These are phyloP conservation scores for Heliconius erato DNA, from an alignment of 2,888 invertebrate genomes.

Conservation along the genomic window DNA sequence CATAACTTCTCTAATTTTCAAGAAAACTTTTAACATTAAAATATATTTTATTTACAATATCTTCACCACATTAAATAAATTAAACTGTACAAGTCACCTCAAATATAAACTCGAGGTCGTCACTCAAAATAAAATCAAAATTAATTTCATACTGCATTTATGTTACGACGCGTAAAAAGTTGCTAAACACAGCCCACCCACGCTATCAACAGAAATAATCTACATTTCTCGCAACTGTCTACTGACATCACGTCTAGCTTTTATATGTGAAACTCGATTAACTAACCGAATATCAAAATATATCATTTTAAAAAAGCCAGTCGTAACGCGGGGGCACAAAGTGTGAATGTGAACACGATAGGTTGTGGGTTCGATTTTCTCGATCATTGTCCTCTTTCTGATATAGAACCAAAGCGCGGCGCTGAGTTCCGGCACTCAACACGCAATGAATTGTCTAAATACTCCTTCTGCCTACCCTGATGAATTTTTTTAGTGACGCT, in stretches of 20 bases:
- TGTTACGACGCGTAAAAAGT: constrained; percentile 60
- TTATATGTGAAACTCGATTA: constrained; percentile 32
- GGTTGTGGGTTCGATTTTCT: too few species aligned
- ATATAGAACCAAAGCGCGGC: too few species aligned
- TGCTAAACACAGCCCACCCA: constrained; percentile 63
- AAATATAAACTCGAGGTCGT: constrained; percentile 60
- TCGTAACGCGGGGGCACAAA: too few species aligned
- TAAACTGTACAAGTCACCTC: constrained; percentile 35
- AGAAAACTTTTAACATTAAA: neutral
- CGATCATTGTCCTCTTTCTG: too few species aligned
- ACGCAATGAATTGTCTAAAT: too few species aligned
- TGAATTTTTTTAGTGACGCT: too few species aligned
- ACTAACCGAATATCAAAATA: neutral
- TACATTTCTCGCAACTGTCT: constrained; percentile 54
- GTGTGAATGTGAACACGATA: too few species aligned
- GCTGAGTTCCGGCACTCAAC: too few species aligned
- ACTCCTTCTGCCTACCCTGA: too few species aligned
- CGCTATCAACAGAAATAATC: constrained; percentile 69
- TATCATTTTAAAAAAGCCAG: neutral
- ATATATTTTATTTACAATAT: neutral
- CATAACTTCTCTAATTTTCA: neutral
- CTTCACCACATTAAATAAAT: constrained; percentile 23
- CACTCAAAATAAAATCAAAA: constrained; percentile 66
- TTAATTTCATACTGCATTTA: constrained; percentile 69
- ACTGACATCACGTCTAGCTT: constrained; percentile 40